Evolutionary conservation across 2,797 vertebrate species (phyloP), one percentile per base, ranked within the genome.

Genomic region (Protonibea diacanthus): DNA sequence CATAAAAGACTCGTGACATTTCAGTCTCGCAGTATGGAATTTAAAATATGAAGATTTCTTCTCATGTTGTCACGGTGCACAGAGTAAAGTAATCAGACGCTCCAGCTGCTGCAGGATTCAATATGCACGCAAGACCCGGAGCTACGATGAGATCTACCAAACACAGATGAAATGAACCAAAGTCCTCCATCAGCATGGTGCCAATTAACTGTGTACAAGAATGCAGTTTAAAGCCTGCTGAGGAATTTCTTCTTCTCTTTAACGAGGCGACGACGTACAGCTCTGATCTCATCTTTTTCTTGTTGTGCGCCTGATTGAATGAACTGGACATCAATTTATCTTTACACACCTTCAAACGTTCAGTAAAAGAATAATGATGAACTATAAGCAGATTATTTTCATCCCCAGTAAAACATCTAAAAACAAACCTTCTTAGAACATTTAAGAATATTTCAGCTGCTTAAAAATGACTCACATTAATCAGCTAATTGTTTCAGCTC

Each of bases 31-130:
- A 55, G 20, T 0, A 1, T 25, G 70, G 82, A 82, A 74, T 33
- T 71, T 6, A 45, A 73, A 78, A 78, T 52, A 74, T 68, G 78
- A 83, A 64, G 62, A 76, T 48, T 49, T 75, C 69, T 45, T 53
- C 38, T 64, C 0, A 10, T 44, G 69, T 74, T 74, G 83, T 83
- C 82, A 81, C 40, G 64, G 60, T 65, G 29, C 29, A 29, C 29
- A 6, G 29, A 29, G 29, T 71, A 27, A 74, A 86, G 63, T 79
- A 70, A 81, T 69, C 75, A 23, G 74, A 78, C 27, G 55, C 79
- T 66, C 44, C 89, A 88, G 88, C 86, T 91, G 89, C 90, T 88
- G 76, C 74, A 61, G 64, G 76, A 79, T 84, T 80, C 77, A 84
- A 71, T 85, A 69, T 86, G 67, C 71, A 73, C 76, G 81, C 66